A percentile compares a stretch with the other conserved stretches of the same genome.
phyloP scores from a whole-genome alignment of 2,113 vertebrate genomes.

The Entomyzon cyanotis region DNA sequence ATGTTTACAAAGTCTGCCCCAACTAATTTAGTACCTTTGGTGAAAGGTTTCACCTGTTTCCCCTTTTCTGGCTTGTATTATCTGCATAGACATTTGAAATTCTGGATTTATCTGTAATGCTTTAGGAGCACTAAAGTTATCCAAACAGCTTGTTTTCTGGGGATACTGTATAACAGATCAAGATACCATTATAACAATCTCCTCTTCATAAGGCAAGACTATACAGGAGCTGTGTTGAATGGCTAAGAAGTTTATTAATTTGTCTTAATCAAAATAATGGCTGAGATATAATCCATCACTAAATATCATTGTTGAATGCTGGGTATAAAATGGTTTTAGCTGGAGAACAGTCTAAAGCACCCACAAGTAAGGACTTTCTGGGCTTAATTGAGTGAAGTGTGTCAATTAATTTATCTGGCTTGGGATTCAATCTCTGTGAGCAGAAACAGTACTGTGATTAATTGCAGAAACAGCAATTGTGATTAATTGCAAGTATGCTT shows the following conservation, averaged over 20 bases:
- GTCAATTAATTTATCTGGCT: not conserved
- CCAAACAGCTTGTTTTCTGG: not conserved
- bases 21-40: not conserved
- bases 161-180: not conserved
- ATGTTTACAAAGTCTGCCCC: not conserved
- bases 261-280: not conserved
- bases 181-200: not conserved
- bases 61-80: not conserved
- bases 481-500: not conserved
- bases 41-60: not conserved
- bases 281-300: not conserved
- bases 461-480: too few relatives aligned
- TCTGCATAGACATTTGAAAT: not conserved
- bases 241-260: not conserved
- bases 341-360: not conserved
- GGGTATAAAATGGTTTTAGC: not conserved
- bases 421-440: not conserved
- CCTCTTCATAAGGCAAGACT: not conserved
- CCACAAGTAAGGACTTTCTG: not conserved
- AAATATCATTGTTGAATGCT: not conserved
- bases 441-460: too few relatives aligned
- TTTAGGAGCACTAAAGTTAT: not conserved
- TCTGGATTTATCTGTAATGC: not conserved
- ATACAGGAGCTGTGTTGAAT: not conserved
- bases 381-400: not conserved